Conservation (phyloP, 1,140 invertebrate genomes). For the Orchesella cincta region DNA sequence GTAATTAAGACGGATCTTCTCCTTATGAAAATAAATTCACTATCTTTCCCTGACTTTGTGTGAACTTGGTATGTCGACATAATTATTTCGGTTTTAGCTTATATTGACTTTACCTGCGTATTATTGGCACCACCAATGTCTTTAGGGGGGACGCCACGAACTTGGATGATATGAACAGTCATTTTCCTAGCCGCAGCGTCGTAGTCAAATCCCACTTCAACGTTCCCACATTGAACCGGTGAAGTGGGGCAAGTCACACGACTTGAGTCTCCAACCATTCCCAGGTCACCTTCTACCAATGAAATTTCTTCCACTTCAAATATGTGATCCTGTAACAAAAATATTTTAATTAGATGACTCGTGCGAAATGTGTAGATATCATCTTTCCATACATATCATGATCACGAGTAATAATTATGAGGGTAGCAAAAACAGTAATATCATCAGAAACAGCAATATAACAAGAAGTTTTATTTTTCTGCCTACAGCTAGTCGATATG, state of each 20-base stretch:
- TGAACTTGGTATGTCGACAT: neutral
- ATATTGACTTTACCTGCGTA: conserved; percentile 65
- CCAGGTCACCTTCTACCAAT: conserved; percentile 53
- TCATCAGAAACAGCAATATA: too few relatives aligned
- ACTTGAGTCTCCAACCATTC: conserved; percentile 47
- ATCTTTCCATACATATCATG: too few relatives aligned
- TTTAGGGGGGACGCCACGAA: conserved; percentile 73
- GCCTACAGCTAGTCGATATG: too few relatives aligned
- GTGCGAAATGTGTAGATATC: too few relatives aligned
- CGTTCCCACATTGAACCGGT: conserved; percentile 68
- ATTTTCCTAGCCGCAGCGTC: conserved; percentile 85
- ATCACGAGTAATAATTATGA: too few relatives aligned
- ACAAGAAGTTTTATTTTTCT: too few relatives aligned
- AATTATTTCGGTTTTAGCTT: neutral
- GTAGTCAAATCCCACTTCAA: conserved; percentile 85
- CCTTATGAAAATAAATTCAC: neutral
- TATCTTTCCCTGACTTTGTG: neutral
- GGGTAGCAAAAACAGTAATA: too few relatives aligned
- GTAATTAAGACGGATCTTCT: too few relatives aligned
- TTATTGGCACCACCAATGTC: conserved; percentile 74
- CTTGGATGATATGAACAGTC: conserved; percentile 82
- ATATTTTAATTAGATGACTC: too few relatives aligned
- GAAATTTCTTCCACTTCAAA: conserved; percentile 60
- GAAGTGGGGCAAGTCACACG: conserved; percentile 45
- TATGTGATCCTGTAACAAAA: conserved; percentile 58